Conservation (phyloP, 37 sponge, comb jelly and placozoan genomes). For the Axinella damicornis region DNA sequence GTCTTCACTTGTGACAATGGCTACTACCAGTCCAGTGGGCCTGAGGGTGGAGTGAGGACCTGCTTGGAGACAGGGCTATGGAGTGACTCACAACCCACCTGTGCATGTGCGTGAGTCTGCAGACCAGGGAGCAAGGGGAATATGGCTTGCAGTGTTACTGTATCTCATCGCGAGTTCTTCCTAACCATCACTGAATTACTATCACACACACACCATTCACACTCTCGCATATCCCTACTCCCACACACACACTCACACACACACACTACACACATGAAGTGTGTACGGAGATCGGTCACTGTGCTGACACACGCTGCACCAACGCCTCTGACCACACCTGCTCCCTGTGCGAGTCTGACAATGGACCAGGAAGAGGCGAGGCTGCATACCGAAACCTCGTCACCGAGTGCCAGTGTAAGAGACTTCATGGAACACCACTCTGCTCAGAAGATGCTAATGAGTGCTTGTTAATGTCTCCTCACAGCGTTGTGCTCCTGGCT, state of each 20-base stretch:
- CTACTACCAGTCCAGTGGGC: slow-evolving; percentile 79
- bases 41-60: slow-evolving; percentile 50
- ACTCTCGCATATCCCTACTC: no score
- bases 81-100: slow-evolving; percentile 71
- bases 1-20: slow-evolving; percentile 72
- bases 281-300: slow-evolving; percentile 67
- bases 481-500: slow-evolving; percentile 83
- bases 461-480: no score
- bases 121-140: no score
- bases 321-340: slow-evolving; percentile 61
- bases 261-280: slow-evolving; percentile 41
- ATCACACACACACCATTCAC: no score
- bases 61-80: slow-evolving; percentile 78
- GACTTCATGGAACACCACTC: no score
- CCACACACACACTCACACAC: no score
- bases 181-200: no score
- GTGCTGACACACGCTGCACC: slow-evolving; percentile 70
- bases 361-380: slow-evolving; percentile 59
- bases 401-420: slow-evolving; percentile 45
- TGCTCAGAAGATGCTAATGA: no score
- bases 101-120: slow-evolving; percentile 67
- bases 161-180: no score
- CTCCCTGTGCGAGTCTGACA: slow-evolving; percentile 51
- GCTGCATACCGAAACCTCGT: slow-evolving; percentile 59
- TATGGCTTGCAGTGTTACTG: no score